phyloP scores from a whole-genome alignment of 2,888 invertebrate genomes.

The Zonitis immaculata region DNA sequence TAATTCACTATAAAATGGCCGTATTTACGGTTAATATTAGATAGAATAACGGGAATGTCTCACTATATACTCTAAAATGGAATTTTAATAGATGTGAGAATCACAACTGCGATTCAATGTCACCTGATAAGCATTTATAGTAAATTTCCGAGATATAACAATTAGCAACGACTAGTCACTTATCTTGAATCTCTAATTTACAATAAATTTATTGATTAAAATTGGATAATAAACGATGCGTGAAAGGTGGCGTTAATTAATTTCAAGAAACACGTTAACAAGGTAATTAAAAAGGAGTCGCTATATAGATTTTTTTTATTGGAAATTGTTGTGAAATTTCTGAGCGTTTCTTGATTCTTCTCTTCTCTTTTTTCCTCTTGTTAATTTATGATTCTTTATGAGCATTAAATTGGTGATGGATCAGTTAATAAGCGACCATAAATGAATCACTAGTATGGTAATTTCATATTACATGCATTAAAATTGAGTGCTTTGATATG shows the following conservation, averaged over 20 bases:
- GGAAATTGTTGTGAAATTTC: too few species aligned
- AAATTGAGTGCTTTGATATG: conserved; percentile 20
- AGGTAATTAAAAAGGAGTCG: conserved; percentile 18
- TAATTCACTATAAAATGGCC: too few species aligned
- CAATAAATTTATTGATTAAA: background rate
- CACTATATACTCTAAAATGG: background rate
- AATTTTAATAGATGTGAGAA: background rate
- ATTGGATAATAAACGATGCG: too few species aligned
- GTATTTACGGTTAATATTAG: conserved; percentile 8
- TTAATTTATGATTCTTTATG: too few species aligned
- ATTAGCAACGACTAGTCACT: background rate
- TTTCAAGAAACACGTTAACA: conserved; percentile 17
- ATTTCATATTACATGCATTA: conserved; percentile 2
- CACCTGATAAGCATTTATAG: background rate
- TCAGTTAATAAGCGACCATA: too few species aligned
- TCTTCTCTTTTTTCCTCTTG: too few species aligned
- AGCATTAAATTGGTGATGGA: too few species aligned
- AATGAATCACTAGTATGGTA: background rate
- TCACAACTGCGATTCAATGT: background rate
- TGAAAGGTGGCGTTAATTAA: conserved; percentile 16
- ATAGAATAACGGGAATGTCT: conserved; percentile 6
- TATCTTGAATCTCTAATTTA: background rate
- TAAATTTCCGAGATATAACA: conserved; percentile 1
- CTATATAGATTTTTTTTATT: too few species aligned
- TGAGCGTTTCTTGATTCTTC: too few species aligned